Base-by-base conservation (phyloP, 2,888 invertebrate genomes). In the Ornithoptera alexandrae region DNA sequence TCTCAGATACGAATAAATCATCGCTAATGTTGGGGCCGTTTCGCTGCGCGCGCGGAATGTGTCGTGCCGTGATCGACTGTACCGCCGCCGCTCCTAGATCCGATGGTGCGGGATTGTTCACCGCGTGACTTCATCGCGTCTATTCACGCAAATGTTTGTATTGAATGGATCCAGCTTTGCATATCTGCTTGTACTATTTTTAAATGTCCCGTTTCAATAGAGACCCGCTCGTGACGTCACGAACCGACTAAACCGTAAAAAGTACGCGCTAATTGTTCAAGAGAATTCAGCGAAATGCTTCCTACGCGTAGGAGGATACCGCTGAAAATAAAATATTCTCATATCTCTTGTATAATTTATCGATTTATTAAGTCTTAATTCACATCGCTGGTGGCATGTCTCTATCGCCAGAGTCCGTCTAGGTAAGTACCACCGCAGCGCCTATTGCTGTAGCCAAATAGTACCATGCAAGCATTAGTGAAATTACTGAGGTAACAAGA, bases 91-190 rank as follows among this genome's bases (percentile, higher is more conserved):
- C 58, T 53, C 17, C 67, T 70, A 60, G 60, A 60, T 67, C 56
- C 56, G 70, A 67, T 70, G 63, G 60, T 67, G 7, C 22, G 46
- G 22, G 60, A 70, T 67, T 70, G 70, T 67, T 70, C 60, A 70
- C 67, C 53, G 62, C 42, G 59, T 70, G 70, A 67, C 70, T 67
- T 70, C 67, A 70, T 59, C n/a, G 56, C 42, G 20, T 59, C 70
- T 70, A 67, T 70, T 70, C 24, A 46, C 60, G 70, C 67, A 70
- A 62, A 67, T 53, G 64, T 64, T 67, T 70, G 70, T 70, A 50
- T 70, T 70, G 66, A 67, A 70, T 59, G 67, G 62, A 63, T 30
- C 56, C 67, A 70, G 53, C 70, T 59, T 65, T 63, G 67, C 67
- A 70, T 70, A 57, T 60, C 63, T 60, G 60, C 22, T 63, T n/a